phyloP scores from a whole-genome alignment of 2,113 vertebrate species.

The Tiliqua scincoides region DNA sequence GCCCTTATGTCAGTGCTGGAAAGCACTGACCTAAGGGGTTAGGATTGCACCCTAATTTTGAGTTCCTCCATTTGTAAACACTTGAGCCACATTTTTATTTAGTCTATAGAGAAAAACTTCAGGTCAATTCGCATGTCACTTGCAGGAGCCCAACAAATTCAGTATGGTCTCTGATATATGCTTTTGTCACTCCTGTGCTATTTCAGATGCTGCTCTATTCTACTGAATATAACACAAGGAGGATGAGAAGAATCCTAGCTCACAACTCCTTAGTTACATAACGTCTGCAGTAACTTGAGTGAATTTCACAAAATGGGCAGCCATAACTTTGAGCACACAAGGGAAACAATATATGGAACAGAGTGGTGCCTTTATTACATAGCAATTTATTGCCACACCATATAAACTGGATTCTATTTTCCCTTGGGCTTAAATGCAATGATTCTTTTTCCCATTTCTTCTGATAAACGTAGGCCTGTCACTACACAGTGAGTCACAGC shows the following conservation, averaged over 20 bases:
- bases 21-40: too few relatives aligned
- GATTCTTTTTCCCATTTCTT: neutral
- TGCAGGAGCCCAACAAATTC: too few relatives aligned
- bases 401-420: neutral
- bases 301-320: neutral
- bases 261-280: neutral
- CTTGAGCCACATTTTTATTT: neutral
- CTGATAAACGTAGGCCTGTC: neutral
- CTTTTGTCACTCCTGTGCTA: neutral
- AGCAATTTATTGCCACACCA: neutral
- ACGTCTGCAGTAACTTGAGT: neutral
- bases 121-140: neutral
- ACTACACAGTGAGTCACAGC: neutral
- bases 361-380: neutral
- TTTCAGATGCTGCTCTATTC: neutral
- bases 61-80: neutral
- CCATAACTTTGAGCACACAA: neutral
- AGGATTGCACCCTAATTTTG: too few relatives aligned
- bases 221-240: neutral
- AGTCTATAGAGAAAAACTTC: neutral
- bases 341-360: neutral
- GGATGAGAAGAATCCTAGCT: neutral
- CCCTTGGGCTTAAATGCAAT: neutral
- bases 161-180: neutral
- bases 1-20: too few relatives aligned